These are phyloP conservation scores for Temnopleurus reevesii DNA, from an alignment of 53 echinoderm and acorn worm species.

Conservation along the genomic window DNA sequence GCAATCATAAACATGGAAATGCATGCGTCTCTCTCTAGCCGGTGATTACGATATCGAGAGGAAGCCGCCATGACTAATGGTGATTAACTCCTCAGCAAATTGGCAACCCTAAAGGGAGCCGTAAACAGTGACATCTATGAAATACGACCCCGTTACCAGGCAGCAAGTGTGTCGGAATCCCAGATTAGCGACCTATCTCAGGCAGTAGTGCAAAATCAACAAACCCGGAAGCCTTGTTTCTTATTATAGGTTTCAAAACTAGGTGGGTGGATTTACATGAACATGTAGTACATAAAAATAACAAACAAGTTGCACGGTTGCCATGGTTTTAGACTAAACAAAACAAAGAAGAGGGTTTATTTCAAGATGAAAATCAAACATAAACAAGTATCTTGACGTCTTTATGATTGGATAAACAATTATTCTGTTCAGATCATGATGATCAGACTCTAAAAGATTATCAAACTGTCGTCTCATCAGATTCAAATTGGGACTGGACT, in stretches of 20 bases:
- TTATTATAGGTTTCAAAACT: slow-evolving; percentile 22
- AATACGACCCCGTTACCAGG: slow-evolving; percentile 7
- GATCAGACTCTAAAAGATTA: not conserved
- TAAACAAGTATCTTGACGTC: not conserved
- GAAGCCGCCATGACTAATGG: slow-evolving; percentile 28
- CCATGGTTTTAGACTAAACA: not conserved
- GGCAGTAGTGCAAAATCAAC: not conserved
- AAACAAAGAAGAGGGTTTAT: not conserved
- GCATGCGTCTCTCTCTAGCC: too few species aligned
- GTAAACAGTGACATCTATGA: slow-evolving; percentile 25
- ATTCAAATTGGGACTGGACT: not conserved
- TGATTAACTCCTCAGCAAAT: slow-evolving; percentile 19
- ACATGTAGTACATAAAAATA: not conserved
- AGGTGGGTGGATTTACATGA: slow-evolving; percentile 31
- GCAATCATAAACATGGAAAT: too few species aligned
- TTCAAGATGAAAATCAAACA: not conserved
- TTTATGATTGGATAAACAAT: not conserved
- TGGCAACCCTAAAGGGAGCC: slow-evolving; percentile 28
- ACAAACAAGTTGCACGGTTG: slow-evolving; percentile 1
- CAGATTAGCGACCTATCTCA: not conserved
- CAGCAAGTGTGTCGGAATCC: slow-evolving; percentile 9
- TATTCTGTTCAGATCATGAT: not conserved
- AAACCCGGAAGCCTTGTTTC: not conserved
- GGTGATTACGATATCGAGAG: not conserved
- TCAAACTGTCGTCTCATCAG: not conserved